Base-by-base conservation (phyloP, 2,888 invertebrate species). In the Boloria euphrosyne region DNA sequence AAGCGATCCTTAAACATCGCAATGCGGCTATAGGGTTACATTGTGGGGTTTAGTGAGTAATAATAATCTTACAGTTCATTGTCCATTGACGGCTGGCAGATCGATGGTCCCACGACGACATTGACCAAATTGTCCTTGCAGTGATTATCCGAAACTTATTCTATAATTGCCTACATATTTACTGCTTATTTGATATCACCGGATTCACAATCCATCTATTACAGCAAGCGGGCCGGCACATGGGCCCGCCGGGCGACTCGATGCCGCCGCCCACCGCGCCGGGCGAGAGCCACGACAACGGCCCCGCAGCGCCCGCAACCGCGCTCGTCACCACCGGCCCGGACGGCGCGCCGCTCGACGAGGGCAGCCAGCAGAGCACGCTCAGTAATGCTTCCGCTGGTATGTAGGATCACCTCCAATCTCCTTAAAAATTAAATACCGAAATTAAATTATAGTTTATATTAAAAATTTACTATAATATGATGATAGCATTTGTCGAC, bases 371-470 rank as follows among this genome's bases (percentile, higher is more conserved):
- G 86, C 97, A 98, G 89, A 97, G 97, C 79, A 98, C 97, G 74
- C 93, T 97, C 74, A 97, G 97, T 66, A 98, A 97, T 89, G 97
- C 98, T 69, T 98, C 98, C 73, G 97, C 97, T 83, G 97, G 97
- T 97, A 86, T 13, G 46, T 27, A 53, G 27, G 14, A 22, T 52
- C n/a, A n/a, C 31, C 22, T 16, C 7, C n/a, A 13, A 16, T 13
- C 22, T 14, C 14, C 22, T 46, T 27, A 22, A 53, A n/a, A 14
- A 16, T 53, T 7, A 52, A n/a, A 52, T 22, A 22, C 22, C 1
- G 22, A 22, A 2, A 22, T 22, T 22, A 22, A 22, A 22, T 22
- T 22, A 22, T 3, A 22, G 22, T 22, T 22, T 22, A n/a, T n/a
- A n/a, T n/a, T n/a, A n/a, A n/a, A n/a, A n/a, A n/a, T n/a, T n/a